Conservation (phyloP, 2,888 invertebrate genomes). For the Epicampocera succincta region DNA sequence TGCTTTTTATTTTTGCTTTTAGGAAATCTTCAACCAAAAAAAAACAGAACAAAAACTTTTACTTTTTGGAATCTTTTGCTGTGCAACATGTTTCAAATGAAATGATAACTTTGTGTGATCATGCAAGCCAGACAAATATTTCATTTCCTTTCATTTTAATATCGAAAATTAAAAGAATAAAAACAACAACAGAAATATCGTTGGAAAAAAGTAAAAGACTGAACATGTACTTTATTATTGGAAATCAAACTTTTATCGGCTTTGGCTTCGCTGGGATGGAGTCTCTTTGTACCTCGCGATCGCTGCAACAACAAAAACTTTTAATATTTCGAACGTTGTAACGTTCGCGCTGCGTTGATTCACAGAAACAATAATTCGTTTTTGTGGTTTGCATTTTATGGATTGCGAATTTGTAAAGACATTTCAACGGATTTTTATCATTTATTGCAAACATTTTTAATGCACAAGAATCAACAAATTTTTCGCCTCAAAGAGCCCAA, state of each 20-base stretch:
- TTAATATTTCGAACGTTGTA: conserved; percentile 24
- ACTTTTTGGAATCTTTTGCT: conserved; percentile 48
- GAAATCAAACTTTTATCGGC: conserved; percentile 11
- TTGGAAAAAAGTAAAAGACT: conserved; percentile 35
- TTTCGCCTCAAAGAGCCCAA: too few species aligned
- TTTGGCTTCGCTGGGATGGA: neutral
- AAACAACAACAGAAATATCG: conserved; percentile 23
- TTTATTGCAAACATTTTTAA: too few species aligned
- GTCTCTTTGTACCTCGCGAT: neutral
- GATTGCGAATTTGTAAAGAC: too few species aligned
- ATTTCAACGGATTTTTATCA: too few species aligned
- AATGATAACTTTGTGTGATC: conserved; percentile 78
- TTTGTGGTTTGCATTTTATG: too few species aligned
- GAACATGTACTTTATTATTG: conserved; percentile 31
- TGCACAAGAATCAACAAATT: too few species aligned
- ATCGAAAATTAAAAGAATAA: conserved; percentile 26
- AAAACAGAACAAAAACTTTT: conserved; percentile 4
- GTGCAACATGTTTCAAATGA: conserved; percentile 75
- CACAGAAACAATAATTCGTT: too few species aligned
- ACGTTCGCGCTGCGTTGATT: neutral
- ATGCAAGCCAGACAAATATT: conserved; percentile 78
- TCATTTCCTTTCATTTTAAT: conserved; percentile 76
- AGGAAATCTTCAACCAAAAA: conserved; percentile 1
- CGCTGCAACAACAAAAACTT: neutral
- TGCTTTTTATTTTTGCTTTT: conserved; percentile 71